Conservation (phyloP, 2,113 vertebrate species). For the Malurus melanocephalus region DNA sequence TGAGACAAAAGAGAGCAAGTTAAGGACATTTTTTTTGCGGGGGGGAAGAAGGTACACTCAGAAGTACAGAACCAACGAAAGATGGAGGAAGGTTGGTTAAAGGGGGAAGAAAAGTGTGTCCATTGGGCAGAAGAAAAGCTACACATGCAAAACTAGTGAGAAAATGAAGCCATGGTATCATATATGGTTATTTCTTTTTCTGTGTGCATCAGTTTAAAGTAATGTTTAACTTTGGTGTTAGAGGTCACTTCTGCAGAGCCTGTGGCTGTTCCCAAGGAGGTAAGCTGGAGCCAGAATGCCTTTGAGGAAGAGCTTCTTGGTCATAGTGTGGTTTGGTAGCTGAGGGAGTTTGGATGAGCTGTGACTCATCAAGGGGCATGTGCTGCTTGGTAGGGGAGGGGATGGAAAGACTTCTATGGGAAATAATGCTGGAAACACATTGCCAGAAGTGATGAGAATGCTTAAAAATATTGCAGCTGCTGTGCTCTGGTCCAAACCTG, state of each 20-base stretch:
- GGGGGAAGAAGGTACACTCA: not conserved
- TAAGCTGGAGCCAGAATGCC: not conserved
- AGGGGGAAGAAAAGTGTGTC: not conserved
- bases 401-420: not conserved
- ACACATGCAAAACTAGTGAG: not conserved
- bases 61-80: not conserved
- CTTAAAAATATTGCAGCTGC: not conserved
- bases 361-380: not conserved
- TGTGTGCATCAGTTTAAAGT: not conserved
- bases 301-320: not conserved
- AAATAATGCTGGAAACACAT: not conserved
- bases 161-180: not conserved
- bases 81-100: not conserved
- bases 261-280: not conserved
- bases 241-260: not conserved
- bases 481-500: not conserved
- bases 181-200: not conserved
- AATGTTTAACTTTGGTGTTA: not conserved
- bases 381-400: not conserved
- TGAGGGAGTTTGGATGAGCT: not conserved
- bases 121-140: not conserved
- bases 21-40: not conserved
- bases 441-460: not conserved
- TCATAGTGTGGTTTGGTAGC: not conserved
- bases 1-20: not conserved